phyloP scores from a whole-genome alignment of 1,140 invertebrate species.

The Propsilocerus akamusi region DNA sequence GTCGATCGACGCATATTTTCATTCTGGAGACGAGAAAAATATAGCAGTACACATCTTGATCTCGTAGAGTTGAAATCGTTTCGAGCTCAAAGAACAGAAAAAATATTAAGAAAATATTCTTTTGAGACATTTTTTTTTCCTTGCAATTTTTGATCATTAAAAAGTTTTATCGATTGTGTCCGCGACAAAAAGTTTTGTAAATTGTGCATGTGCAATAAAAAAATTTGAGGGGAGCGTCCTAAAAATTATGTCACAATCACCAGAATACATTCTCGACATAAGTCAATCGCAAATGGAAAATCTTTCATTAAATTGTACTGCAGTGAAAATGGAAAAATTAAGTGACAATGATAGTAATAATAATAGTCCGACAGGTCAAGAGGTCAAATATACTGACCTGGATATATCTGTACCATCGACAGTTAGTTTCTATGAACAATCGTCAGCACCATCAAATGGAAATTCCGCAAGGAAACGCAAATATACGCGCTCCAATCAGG shows the following conservation, averaged over 20 bases:
- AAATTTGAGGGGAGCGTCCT: background rate
- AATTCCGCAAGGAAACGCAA: background rate
- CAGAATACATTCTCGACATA: background rate
- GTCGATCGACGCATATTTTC: no score
- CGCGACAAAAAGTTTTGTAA: no score
- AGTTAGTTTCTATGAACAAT: background rate
- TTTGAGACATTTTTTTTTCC: no score
- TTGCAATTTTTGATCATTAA: no score
- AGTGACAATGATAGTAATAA: constrained; percentile 2
- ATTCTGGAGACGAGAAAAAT: no score
- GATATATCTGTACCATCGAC: background rate
- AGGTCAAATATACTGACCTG: background rate
- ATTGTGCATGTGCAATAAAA: background rate
- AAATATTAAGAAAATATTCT: no score
- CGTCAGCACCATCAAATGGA: background rate
- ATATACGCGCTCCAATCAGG: no score
- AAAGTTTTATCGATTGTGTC: no score
- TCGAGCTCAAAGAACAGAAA: no score
- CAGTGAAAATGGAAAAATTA: background rate
- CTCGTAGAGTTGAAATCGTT: background rate
- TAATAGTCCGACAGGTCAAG: background rate
- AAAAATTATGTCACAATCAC: background rate
- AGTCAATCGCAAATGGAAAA: constrained; percentile 3
- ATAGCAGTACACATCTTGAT: background rate
- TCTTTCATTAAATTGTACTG: background rate